Conservation (phyloP, 2,888 invertebrate genomes). For the Pemphredon lugubris region DNA sequence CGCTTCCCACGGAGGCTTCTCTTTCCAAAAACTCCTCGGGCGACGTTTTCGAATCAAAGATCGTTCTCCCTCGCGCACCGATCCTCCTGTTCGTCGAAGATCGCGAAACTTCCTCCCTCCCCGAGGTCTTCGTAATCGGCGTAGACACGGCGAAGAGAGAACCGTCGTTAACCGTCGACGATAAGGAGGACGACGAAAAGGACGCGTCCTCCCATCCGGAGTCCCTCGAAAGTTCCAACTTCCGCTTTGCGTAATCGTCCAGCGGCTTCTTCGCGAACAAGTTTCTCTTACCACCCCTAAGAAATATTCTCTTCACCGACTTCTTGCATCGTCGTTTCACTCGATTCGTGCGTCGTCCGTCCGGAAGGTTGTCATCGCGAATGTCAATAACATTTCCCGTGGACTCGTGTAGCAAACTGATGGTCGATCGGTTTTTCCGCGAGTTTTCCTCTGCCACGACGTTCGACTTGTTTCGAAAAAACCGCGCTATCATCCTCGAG, state of each 20-base stretch:
- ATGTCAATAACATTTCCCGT: neutral
- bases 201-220: neutral
- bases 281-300: neutral
- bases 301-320: neutral
- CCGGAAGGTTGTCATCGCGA: neutral
- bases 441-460: neutral
- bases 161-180: constrained; percentile 1
- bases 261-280: neutral
- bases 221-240: constrained; percentile 3
- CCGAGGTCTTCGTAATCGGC: neutral
- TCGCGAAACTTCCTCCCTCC: neutral
- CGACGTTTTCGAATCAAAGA: neutral
- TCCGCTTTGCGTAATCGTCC: constrained; percentile 23
- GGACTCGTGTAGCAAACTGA: neutral
- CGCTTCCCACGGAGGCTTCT: neutral
- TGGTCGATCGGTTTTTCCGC: constrained; percentile 5
- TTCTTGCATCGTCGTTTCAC: neutral
- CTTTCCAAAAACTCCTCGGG: neutral
- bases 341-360: neutral
- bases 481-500: constrained; percentile 6
- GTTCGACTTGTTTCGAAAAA: constrained; percentile 7
- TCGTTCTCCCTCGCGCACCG: neutral
- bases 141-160: constrained; percentile 7
- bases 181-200: neutral
- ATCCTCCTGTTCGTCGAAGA: neutral